A percentile compares a stretch with the other conserved stretches of the same genome.
Evolutionary conservation across 2,888 invertebrate species (phyloP).

Genomic region (Drosophila falleni): DNA sequence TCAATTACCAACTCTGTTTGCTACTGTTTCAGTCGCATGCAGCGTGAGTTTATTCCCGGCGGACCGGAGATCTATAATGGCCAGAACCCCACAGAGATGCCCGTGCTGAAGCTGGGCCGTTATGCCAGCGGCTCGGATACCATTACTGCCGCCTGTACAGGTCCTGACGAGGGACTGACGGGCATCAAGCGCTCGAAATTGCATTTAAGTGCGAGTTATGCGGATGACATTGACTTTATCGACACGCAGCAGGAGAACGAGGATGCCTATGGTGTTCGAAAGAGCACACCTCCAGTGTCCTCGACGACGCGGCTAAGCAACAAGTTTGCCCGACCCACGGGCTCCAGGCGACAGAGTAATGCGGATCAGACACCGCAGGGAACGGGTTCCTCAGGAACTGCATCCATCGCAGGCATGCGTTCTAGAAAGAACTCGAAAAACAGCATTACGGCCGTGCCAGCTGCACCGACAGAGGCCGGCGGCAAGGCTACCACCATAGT

Average conservation of each 20-base stretch:
- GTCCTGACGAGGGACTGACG: conserved; percentile 93
- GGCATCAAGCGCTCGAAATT: conserved; percentile 89
- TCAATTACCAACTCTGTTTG: background rate
- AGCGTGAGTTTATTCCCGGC: conserved; percentile 80
- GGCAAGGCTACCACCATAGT: conserved; percentile 82
- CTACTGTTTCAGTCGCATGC: conserved; percentile 78
- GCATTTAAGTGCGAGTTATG: conserved; percentile 89
- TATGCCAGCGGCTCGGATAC: conserved; percentile 87
- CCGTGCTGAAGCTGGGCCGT: conserved; percentile 87
- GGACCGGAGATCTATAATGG: conserved; percentile 88
- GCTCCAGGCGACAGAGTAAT: conserved; percentile 63
- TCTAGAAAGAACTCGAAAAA: conserved; percentile 84
- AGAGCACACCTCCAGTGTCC: conserved; percentile 72
- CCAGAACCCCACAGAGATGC: conserved; percentile 90
- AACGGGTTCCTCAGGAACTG: conserved; percentile 68
- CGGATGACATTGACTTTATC: conserved; percentile 90
- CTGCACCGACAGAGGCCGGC: conserved; percentile 47
- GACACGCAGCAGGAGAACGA: conserved; percentile 87
- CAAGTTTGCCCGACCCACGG: conserved; percentile 77
- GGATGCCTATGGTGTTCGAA: conserved; percentile 83
- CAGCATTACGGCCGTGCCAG: conserved; percentile 60
- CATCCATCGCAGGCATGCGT: conserved; percentile 67
- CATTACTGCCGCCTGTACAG: conserved; percentile 91
- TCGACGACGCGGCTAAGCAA: conserved; percentile 68
- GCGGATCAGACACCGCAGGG: conserved; percentile 58